Evolutionary conservation across 2,797 vertebrate species (phyloP), one percentile per base, ranked within the genome.

Genomic region (Ceyx erithaca): DNA sequence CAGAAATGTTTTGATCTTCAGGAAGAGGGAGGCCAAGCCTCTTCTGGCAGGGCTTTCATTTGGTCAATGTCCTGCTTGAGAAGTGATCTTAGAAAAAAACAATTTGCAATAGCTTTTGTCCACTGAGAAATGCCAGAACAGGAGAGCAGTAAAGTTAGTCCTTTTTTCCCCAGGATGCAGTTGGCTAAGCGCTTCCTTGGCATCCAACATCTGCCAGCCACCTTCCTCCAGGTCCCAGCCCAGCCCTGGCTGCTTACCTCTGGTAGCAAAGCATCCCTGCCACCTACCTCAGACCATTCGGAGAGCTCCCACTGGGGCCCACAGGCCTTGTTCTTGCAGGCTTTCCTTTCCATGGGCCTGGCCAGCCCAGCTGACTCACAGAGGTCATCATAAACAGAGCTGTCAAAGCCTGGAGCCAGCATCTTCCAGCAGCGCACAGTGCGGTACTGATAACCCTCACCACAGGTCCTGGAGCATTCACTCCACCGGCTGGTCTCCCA

Each of bases 401-500:
- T 99, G 97, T 99, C 99, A 0, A 99, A 98, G 14, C 99, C 98
- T 0, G 98, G 98, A 0, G 98, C 98, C 94, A 99, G 95, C 98
- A 99, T 99, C 95, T 98, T 98, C 99, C 99, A 99, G 96, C 99
- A 99, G 83, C 99, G 98, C 85, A 99, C 98, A 0, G 98, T 98
- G 31, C 99, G 98, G 80, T 98, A 98, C 96, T 99, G 98, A 75
- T 97, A 97, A 6, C 99, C 99, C 84, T 99, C 98, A 0, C 98
- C 97, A 3, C 98, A 98, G 20, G 98, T 99, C 15, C 98, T 97
- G 2, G 98, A 99, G 93, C 98, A 99, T 59, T 98, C 98, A 0
- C 98, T 99, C 98, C 98, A 98, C 4, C 97, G 98, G 45, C 98
- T 99, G 55, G 98, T 99, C 97, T 99, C 99, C 99, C 99, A 99